Percentiles rank a stretch among this genome's conserved stretches.
Evolutionary conservation across 2,888 invertebrate species (phyloP).

Genomic region (Epicampocera succincta): DNA sequence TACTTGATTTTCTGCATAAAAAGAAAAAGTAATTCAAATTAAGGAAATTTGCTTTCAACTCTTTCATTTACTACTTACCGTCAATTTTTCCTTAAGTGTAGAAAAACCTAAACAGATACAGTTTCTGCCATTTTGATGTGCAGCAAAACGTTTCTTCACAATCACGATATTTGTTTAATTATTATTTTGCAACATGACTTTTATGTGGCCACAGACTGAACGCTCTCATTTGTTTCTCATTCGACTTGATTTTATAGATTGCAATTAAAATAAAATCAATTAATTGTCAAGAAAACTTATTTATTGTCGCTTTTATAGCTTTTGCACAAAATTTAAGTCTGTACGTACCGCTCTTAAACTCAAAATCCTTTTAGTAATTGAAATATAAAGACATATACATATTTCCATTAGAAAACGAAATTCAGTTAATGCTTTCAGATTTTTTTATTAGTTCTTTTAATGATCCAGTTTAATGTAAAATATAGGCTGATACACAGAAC

Average conservation of each 20-base stretch:
- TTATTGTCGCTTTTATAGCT: not conserved
- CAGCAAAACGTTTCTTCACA: not conserved
- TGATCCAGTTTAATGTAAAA: no score
- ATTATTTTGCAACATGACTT: conserved; percentile 17
- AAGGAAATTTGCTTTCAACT: no score
- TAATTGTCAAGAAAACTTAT: conserved; percentile 21
- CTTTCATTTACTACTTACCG: no score
- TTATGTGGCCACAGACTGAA: conserved; percentile 25
- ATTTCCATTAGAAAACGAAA: not conserved
- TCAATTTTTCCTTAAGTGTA: no score
- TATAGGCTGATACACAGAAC: no score
- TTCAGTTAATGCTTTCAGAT: not conserved
- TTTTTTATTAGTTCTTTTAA: not conserved
- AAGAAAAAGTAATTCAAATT: no score
- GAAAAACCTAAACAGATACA: no score
- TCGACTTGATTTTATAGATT: conserved; percentile 36
- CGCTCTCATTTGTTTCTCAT: conserved; percentile 32
- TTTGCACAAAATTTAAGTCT: conserved; percentile 6
- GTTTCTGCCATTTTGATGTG: no score
- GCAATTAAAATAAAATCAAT: conserved; percentile 32
- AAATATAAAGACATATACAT: conserved; percentile 23
- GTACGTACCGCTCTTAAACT: conserved; percentile 9
- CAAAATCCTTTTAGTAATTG: conserved; percentile 52
- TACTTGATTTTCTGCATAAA: no score
- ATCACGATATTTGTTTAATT: conserved; percentile 24